A percentile compares a stretch with the other conserved stretches of the same genome.
phyloP scores from a whole-genome alignment of 2,797 vertebrate genomes.

The Cyprinodon diabolis region DNA sequence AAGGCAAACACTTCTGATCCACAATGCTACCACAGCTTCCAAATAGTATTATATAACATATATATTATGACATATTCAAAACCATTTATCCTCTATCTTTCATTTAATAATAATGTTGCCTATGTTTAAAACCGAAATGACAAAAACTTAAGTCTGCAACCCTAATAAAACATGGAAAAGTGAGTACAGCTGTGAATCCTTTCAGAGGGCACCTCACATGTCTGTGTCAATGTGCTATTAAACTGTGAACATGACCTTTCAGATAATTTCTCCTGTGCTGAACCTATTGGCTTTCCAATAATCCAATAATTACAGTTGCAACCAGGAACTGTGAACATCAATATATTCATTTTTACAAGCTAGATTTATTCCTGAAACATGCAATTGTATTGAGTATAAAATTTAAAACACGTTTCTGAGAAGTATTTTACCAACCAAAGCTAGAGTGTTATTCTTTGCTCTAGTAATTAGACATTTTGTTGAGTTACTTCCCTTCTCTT shows the following conservation, averaged over 20 bases:
- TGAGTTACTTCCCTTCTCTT: not conserved
- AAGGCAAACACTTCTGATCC: not conserved
- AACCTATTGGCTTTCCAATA: constrained; percentile 3
- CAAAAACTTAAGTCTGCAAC: no score
- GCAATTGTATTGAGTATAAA: not conserved
- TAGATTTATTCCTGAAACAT: not conserved
- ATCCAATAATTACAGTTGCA: not conserved
- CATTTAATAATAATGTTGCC: not conserved
- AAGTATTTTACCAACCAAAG: not conserved
- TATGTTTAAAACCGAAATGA: not conserved
- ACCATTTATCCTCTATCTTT: not conserved
- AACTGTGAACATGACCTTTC: not conserved
- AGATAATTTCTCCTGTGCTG: not conserved
- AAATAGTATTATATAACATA: not conserved
- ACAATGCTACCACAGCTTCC: not conserved
- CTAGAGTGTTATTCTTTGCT: not conserved
- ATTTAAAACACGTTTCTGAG: not conserved
- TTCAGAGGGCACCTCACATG: not conserved
- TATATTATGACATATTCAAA: not conserved
- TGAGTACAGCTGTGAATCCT: not conserved
- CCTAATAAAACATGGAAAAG: not conserved
- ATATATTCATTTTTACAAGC: not conserved
- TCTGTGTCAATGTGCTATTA: not conserved
- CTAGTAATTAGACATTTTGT: not conserved
- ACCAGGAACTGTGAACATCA: not conserved